phyloP scores from a whole-genome alignment of 1,140 invertebrate species.

The Magallana ariakensis region DNA sequence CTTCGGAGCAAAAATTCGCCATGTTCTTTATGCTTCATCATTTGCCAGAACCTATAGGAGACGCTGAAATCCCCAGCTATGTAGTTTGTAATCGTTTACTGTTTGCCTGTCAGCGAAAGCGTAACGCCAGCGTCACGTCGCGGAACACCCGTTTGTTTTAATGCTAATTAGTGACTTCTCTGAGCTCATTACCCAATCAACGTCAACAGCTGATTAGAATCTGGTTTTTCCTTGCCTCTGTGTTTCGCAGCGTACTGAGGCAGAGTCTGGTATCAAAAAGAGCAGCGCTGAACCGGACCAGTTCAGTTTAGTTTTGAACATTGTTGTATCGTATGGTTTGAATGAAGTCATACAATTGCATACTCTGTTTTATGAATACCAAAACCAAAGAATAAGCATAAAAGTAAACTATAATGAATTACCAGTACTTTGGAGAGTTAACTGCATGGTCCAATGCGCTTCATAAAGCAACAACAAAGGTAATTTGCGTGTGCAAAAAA shows the following conservation, averaged over 20 bases:
- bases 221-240: background rate
- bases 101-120: slow-evolving; percentile 26
- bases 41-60: background rate
- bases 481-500: no score
- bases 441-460: no score
- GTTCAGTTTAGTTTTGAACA: no score
- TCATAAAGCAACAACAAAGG: no score
- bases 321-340: no score
- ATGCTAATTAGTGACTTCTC: slow-evolving; percentile 21
- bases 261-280: slow-evolving; percentile 6
- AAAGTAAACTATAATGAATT: no score
- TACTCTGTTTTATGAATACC: no score
- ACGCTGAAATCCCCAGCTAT: background rate
- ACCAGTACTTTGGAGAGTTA: no score
- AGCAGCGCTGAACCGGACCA: background rate
- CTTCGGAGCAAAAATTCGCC: background rate
- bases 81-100: background rate
- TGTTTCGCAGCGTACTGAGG: background rate
- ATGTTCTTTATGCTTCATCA: background rate
- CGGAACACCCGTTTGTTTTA: slow-evolving; percentile 20
- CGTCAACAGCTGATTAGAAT: slow-evolving; percentile 26
- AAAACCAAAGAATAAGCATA: no score
- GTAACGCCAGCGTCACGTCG: background rate
- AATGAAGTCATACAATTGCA: no score
- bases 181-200: slow-evolving; percentile 19